These are phyloP conservation scores for Agonopterix subpropinquella DNA, from an alignment of 2,888 invertebrate species.

Conservation along the genomic window DNA sequence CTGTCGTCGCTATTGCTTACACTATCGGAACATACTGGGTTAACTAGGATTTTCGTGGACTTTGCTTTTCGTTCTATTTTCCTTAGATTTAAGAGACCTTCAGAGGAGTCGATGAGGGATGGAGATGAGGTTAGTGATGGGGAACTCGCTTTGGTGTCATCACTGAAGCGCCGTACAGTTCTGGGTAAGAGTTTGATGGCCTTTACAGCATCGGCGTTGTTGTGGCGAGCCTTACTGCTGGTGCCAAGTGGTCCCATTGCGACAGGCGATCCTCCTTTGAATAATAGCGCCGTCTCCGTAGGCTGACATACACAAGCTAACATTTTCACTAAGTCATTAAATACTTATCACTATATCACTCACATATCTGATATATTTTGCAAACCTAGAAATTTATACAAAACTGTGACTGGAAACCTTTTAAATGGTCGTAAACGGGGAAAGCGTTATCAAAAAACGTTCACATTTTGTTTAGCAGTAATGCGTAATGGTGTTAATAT, in stretches of 20 bases:
- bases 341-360: conserved; percentile 40
- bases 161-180: conserved; percentile 41
- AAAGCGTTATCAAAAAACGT: not conserved
- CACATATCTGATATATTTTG: conserved; percentile 20
- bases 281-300: conserved; percentile 72
- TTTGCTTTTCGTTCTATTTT: conserved; percentile 66
- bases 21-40: conserved; percentile 64
- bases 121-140: conserved; percentile 51
- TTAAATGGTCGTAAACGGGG: not conserved
- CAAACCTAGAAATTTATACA: not conserved
- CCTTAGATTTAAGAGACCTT: conserved; percentile 56
- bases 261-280: conserved; percentile 70
- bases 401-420: conserved; percentile 10
- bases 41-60: conserved; percentile 68
- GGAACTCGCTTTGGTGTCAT: conserved; percentile 46
- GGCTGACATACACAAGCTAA: conserved; percentile 82
- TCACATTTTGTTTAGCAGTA: not conserved
- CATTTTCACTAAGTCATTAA: conserved; percentile 67
- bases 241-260: conserved; percentile 72
- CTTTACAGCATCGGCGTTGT: conserved; percentile 48
- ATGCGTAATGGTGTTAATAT: not conserved
- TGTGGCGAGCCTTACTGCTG: conserved; percentile 55
- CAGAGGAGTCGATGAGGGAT: conserved; percentile 44
- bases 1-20: conserved; percentile 61
- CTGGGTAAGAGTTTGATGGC: conserved; percentile 47